Percentiles rank a stretch among this genome's conserved stretches.
phyloP scores from a whole-genome alignment of 2,113 vertebrate genomes.

The Ptyas mucosa region DNA sequence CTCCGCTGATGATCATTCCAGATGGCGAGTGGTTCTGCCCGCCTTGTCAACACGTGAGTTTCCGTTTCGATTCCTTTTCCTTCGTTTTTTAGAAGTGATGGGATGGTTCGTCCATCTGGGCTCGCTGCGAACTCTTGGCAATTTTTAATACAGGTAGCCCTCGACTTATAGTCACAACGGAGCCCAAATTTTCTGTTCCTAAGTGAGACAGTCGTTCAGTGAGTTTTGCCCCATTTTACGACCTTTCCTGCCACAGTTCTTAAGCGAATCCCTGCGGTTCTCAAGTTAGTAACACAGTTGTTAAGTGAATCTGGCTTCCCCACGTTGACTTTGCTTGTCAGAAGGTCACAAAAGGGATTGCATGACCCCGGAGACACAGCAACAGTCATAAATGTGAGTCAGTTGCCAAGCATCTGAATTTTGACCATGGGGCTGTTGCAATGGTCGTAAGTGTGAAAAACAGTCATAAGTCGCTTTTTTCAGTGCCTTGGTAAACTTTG shows the following conservation, averaged over 20 bases:
- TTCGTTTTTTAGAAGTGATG: background rate
- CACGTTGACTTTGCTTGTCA: too few species aligned
- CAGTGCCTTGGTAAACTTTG: background rate
- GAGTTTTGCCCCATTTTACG: too few species aligned
- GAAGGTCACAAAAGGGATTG: background rate
- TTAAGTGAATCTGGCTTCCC: too few species aligned
- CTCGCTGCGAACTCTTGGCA: too few species aligned
- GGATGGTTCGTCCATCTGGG: too few species aligned
- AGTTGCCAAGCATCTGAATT: background rate
- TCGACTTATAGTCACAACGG: too few species aligned
- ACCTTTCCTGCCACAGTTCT: background rate
- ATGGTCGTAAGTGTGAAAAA: background rate
- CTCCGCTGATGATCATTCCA: constrained; percentile 94
- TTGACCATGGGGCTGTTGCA: background rate
- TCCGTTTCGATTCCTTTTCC: background rate
- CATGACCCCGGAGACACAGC: background rate
- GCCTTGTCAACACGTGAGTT: constrained; percentile 91
- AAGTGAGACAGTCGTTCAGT: background rate
- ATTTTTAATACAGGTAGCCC: too few species aligned
- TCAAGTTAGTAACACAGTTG: background rate
- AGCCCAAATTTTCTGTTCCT: too few species aligned
- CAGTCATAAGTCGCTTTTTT: background rate
- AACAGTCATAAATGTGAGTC: background rate
- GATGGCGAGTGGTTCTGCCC: constrained; percentile 99
- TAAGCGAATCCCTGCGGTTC: background rate